A percentile compares a stretch with the other conserved stretches of the same genome.
These are phyloP conservation scores for Chrysolophus pictus DNA, from an alignment of 2,797 vertebrate genomes.

Conservation along the genomic window DNA sequence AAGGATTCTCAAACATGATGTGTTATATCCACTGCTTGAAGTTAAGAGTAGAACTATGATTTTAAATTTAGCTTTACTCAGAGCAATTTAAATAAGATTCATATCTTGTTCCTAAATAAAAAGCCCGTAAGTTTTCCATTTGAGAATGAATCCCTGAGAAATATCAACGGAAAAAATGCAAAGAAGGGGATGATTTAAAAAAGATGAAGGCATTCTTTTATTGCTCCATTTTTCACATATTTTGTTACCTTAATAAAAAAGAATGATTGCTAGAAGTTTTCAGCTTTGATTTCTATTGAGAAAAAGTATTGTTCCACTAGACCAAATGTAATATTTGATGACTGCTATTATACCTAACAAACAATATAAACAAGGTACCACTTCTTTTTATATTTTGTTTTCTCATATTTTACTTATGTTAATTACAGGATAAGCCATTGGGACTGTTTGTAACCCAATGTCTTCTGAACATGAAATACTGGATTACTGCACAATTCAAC, in stretches of 20 bases:
- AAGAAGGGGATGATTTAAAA: neutral
- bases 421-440: neutral
- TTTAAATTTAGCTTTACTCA: slow-evolving; percentile 2
- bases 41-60: neutral
- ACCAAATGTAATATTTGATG: neutral
- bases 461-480: neutral
- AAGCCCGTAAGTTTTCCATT: neutral
- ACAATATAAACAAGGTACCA: neutral
- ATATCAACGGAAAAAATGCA: neutral
- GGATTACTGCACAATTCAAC: neutral
- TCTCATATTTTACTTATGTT: neutral
- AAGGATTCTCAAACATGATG: neutral
- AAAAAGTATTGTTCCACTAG: neutral
- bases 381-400: neutral
- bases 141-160: neutral
- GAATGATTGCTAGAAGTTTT: neutral
- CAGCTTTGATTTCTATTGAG: neutral
- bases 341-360: neutral
- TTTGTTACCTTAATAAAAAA: neutral
- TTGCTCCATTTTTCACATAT: neutral
- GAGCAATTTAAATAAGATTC: slow-evolving; percentile 23
- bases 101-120: slow-evolving; percentile 18
- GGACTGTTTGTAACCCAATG: neutral
- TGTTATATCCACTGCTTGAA: neutral
- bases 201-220: neutral